Base-by-base conservation (phyloP, 2,888 invertebrate species). In the Drosophila quinaria region DNA sequence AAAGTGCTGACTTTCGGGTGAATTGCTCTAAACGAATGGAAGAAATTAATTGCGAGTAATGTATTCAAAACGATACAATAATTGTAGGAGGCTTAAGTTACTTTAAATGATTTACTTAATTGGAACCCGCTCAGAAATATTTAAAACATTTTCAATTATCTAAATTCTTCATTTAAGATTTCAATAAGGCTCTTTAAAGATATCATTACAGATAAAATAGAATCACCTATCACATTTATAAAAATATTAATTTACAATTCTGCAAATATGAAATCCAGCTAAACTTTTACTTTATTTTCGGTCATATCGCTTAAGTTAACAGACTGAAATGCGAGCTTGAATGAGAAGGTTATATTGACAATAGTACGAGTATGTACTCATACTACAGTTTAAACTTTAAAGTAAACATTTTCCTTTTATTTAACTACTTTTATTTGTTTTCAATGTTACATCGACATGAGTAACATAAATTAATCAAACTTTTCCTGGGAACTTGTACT, bases 1-100 rank as follows among this genome's bases (percentile, higher is more conserved):
- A 50, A 84, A 65, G 67, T 82, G 77, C 83, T 87, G 83, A 84
- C 64, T 65, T 37, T 52, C 37, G 49, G 47, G 64, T 51, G 51
- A 44, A 60, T 44, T 39, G 55, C 42, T 56, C 19, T 33, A 33
- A 13, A n/a, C 44, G 47, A 62, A 51, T 44, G 50, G 44, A 41
- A 39, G 19, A 59, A 76, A 72, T 61, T 76, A 73, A 80, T 80
- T 69, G 65, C 15, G 8, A 33, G 58, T 70, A 66, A 80, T 72
- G 44, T 76, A 76, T 66, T 76, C 65, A 78, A 62, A 61, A 35
- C 35, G 44, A 41, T 42, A 56, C 29, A 22, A 17, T 37, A 52
- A 59, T 33, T 50, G 35, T 42, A 39, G 5, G 42, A 22, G n/a
- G 15, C 37, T 33, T 29, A 13, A n/a, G 11, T 3, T 17, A 11